These are phyloP conservation scores for Drosophila suboccidentalis DNA, from an alignment of 2,888 invertebrate genomes.

Conservation along the genomic window DNA sequence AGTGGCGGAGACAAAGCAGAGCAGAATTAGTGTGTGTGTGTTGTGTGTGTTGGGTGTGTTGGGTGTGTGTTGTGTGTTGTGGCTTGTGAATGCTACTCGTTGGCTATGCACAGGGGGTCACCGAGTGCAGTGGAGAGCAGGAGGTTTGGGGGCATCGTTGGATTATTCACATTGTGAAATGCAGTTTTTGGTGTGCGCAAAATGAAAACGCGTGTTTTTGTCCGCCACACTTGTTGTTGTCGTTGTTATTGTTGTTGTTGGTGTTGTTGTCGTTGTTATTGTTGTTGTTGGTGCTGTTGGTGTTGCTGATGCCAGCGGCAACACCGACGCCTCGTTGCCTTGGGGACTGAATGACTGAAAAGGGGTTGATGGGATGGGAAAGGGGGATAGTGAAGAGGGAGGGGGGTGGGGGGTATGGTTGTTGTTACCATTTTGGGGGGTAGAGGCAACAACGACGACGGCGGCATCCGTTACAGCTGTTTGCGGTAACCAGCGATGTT, in stretches of 20 bases:
- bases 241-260: constrained; percentile 18
- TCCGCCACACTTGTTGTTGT: constrained; percentile 42
- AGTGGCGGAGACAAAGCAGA: constrained; percentile 17
- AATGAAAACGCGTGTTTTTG: constrained; percentile 74
- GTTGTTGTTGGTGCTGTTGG: constrained; percentile 19
- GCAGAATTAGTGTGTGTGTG: constrained; percentile 18
- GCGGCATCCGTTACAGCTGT: constrained; percentile 74
- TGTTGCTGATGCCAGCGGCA: constrained; percentile 30
- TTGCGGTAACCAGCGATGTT: constrained; percentile 76
- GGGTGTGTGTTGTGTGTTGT: constrained; percentile 39
- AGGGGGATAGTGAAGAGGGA: neutral
- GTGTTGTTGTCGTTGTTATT: constrained; percentile 22
- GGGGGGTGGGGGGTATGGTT: neutral
- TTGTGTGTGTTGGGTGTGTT: constrained; percentile 3
- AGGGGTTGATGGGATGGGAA: no score
- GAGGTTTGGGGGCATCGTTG: neutral
- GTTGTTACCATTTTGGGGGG: constrained; percentile 16
- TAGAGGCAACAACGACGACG: constrained; percentile 33
- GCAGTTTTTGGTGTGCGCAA: constrained; percentile 65
- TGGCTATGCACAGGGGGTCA: constrained; percentile 12
- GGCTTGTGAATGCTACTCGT: constrained; percentile 54
- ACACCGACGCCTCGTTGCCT: constrained; percentile 26
- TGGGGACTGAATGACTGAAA: constrained; percentile 5
- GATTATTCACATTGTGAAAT: constrained; percentile 61
- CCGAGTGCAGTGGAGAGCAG: no score